These are phyloP conservation scores for Hemiprocne comata DNA, from an alignment of 2,113 vertebrate species.

Conservation along the genomic window DNA sequence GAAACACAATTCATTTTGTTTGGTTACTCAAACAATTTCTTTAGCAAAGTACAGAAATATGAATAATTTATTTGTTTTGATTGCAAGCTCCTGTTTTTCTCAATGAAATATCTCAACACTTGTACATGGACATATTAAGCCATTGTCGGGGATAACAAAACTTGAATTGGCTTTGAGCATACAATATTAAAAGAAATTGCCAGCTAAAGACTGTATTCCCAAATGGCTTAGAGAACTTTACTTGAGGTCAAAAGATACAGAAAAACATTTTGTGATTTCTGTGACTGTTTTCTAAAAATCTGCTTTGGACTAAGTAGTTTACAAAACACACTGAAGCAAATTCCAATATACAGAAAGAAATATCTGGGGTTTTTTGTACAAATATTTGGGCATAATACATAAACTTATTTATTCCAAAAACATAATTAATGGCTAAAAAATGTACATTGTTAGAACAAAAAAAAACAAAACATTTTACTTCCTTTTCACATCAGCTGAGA, in stretches of 20 bases:
- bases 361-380: neutral
- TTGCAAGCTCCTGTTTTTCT: constrained; percentile 22
- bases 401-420: neutral
- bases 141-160: constrained; percentile 7
- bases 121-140: neutral
- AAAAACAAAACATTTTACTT: neutral
- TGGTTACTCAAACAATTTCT: constrained; percentile 36
- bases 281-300: constrained; percentile 5
- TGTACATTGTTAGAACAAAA: neutral
- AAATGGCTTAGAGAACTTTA: neutral
- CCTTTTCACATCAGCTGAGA: neutral
- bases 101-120: constrained; percentile 38
- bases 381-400: neutral
- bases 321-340: neutral
- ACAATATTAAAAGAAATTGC: constrained; percentile 18
- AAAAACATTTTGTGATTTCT: neutral
- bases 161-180: constrained; percentile 31
- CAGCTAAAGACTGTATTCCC: constrained; percentile 13
- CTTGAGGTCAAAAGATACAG: neutral
- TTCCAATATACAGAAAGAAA: neutral
- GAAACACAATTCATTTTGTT: constrained; percentile 24
- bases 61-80: constrained; percentile 52
- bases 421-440: neutral
- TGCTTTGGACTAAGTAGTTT: neutral
- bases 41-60: constrained; percentile 16